These are phyloP conservation scores for Phrixothrix hirtus DNA, from an alignment of 2,888 invertebrate genomes.

Conservation along the genomic window DNA sequence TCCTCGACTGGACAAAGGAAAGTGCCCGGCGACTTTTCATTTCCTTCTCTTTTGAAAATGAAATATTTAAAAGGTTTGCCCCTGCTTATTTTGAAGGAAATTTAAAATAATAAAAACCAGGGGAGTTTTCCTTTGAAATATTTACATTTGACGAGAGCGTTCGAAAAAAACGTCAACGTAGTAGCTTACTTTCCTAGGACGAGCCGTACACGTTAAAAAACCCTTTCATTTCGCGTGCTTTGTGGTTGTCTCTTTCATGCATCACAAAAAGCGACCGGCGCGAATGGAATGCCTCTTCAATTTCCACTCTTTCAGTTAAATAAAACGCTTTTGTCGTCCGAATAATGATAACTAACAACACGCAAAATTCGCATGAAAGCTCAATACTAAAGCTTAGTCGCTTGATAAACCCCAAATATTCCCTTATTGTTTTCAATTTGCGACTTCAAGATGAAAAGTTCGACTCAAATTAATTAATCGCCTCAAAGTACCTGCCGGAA, in stretches of 20 bases:
- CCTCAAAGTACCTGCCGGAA: too few species aligned
- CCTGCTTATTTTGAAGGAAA: not conserved
- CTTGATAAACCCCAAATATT: constrained; percentile 3
- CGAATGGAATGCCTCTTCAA: constrained; percentile 16
- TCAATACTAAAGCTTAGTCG: constrained; percentile 1
- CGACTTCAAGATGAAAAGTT: too few species aligned
- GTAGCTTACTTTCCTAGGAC: constrained; percentile 8
- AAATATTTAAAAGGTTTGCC: not conserved
- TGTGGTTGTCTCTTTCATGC: constrained; percentile 15
- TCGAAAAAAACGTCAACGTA: constrained; percentile 5
- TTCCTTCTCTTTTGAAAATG: constrained; percentile 11
- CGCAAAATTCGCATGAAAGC: constrained; percentile 13
- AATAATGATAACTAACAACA: constrained; percentile 11
- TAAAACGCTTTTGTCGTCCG: constrained; percentile 13
- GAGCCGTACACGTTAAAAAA: constrained; percentile 9
- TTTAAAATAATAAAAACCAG: constrained; percentile 5
- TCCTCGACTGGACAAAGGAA: constrained; percentile 23
- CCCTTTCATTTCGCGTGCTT: constrained; percentile 18
- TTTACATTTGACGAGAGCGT: not conserved
- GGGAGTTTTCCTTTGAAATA: constrained; percentile 3
- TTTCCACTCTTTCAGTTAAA: constrained; percentile 11
- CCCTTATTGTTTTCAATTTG: too few species aligned
- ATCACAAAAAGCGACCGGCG: constrained; percentile 12
- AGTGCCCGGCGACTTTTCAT: constrained; percentile 19
- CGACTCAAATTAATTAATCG: too few species aligned